Percentiles rank a stretch among this genome's conserved stretches.
Conservation (phyloP, 1,140 invertebrate genomes). For the Popillia japonica region DNA sequence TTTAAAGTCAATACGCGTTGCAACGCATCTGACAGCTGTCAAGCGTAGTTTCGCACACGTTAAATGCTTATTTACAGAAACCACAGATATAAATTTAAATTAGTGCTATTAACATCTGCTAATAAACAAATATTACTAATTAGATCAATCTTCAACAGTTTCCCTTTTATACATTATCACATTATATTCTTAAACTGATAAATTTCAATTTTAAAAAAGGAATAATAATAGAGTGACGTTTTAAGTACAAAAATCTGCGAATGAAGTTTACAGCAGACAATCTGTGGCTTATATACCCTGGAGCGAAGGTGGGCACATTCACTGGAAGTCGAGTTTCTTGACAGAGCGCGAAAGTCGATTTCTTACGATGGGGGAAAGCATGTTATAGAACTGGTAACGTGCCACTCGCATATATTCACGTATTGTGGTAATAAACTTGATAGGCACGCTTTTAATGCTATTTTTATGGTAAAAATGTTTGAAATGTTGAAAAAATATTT, state of each 20-base stretch:
- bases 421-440: not conserved
- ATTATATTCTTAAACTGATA: no score
- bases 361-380: not conserved
- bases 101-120: no score
- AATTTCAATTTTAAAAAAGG: no score
- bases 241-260: no score
- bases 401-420: no score
- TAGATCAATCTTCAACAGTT: no score
- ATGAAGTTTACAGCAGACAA: not conserved
- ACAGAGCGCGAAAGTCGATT: not conserved
- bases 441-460: not conserved
- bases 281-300: not conserved
- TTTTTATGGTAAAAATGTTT: not conserved
- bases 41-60: not conserved
- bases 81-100: no score
- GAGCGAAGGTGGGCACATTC: not conserved
- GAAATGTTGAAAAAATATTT: not conserved
- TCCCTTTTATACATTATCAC: no score
- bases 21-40: not conserved
- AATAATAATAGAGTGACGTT: no score
- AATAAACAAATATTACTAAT: no score
- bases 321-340: constrained; percentile 1
- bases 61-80: no score
- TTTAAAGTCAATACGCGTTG: not conserved
- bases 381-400: not conserved